Evolutionary conservation across 2,797 vertebrate genomes (phyloP), one percentile per base, ranked within the genome.

Genomic region (Nasua narica): DNA sequence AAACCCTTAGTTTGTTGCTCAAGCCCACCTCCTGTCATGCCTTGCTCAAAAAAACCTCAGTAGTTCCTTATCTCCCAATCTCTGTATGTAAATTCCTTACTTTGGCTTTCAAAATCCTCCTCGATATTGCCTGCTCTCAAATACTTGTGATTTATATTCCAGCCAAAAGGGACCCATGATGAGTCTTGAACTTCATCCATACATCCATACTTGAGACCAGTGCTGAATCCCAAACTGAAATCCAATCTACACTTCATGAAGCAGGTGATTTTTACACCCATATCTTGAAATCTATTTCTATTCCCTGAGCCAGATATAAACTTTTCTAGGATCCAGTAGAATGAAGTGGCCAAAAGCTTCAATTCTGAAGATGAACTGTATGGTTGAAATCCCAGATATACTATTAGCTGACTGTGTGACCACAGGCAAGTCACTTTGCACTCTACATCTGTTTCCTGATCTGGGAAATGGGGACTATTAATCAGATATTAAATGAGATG

Each of bases 401-500:
- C 10, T 40, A 90, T 91, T 82, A 90, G 23, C 72, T 67, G 50
- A 54, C 13, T 54, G 5, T 52, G 54, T 70, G 50, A 90, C 88
- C 70, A 90, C 37, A 67, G 48, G 12, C 52, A 90, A 94, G 35
- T 92, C 56, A 48, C 56, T 94, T 84, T 93, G 90, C 7, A 60
- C 40, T 84, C 35, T 58, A 54, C 35, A 74, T 93, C 79, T 72
- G 50, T 69, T 88, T 85, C 54, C 82, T 78, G 27, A 82, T 76
- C 35, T 86, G 87, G 52, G 54, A 91, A 95, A 91, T 82, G 37
- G 43, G 74, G 62, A 74, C 40, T 93, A 95, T 89, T 79, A 83
- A 87, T 87, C 46, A 87, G 62, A 89, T 76, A 91, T 40, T 95
- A 91, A 90, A 67, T 95, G 62, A 94, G 65, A 87, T 91, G 86